Evolutionary conservation across 2,888 invertebrate species (phyloP), one percentile per base, ranked within the genome.

Genomic region (Idaea dimidiata): DNA sequence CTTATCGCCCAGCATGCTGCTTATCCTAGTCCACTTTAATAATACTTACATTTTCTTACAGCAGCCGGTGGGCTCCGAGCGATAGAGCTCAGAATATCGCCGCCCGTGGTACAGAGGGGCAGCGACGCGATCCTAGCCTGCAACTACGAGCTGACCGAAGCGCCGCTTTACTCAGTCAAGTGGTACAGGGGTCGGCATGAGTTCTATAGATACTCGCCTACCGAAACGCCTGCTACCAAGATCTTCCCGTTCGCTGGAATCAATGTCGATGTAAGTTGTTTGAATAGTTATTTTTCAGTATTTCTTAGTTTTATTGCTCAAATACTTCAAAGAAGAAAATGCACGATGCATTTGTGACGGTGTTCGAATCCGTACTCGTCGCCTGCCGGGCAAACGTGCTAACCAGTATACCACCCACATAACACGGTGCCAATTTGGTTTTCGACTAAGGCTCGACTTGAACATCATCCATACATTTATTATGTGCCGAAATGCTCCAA

Each of bases 101-200:
- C 94, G 0, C 93, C 94, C 43, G 94, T 94, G 16, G 94, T 94
- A 16, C 93, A 94, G 70, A 84, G 94, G 31, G 94, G 94, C 0
- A 93, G 94, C 17, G 94, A 94, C 68, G 94, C 94, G 17, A 91
- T 87, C 0, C 81, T 95, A 31, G 93, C 93, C 43, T 95, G 95
- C 74, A 84, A 93, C 53, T 95, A 95, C 81, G 94, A 94, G 79
- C 86, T 95, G 70, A 94, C 94, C 6, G 94, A 94, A n/a, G 95
- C 95, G 14, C 94, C 94, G 0, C 87, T 95, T 14, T 95, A 95
- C 84, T 94, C 95, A 58, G 95, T 95, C 66, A 95, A 95, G 82
- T 95, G 95, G 94, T 95, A 95, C 84, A 92, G 95, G 71, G 95
- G 95, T 58, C 92, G 93, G 72, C 93, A 94, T 80, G 95, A 95